Evolutionary conservation across 2,888 invertebrate species (phyloP).

Genomic region (Caenorhabditis sp.): DNA sequence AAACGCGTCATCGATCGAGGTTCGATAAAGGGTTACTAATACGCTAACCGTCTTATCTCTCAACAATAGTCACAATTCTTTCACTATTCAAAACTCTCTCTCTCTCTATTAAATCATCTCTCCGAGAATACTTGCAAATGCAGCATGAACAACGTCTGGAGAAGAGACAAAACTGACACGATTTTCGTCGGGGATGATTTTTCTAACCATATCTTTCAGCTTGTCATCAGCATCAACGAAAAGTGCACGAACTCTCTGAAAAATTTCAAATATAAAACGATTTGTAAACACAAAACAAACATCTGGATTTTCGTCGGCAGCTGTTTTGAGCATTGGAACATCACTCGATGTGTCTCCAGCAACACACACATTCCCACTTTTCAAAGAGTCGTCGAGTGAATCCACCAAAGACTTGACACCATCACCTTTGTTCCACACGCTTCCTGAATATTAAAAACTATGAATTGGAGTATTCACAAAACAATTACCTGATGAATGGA

Average conservation of each 20-base stretch:
- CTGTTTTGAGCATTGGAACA: conserved; percentile 67
- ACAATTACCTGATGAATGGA: conserved; percentile 47
- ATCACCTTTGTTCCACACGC: conserved; percentile 53
- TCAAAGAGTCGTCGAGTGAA: conserved; percentile 32
- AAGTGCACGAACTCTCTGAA: conserved; percentile 39
- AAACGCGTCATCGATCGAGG: not conserved
- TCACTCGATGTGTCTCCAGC: conserved; percentile 70
- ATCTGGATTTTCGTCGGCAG: conserved; percentile 58
- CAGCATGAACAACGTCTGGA: conserved; percentile 70
- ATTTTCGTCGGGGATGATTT: conserved; percentile 49
- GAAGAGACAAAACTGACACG: conserved; percentile 65
- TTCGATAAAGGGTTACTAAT: not conserved
- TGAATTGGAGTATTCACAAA: conserved; percentile 51
- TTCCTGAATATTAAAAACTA: conserved; percentile 13
- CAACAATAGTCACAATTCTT: no score
- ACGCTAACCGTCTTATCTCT: not conserved
- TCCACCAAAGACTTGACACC: conserved; percentile 49
- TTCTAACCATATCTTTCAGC: conserved; percentile 49
- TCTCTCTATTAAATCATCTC: conserved; percentile 1
- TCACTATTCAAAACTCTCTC: no score
- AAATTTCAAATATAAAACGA: no score
- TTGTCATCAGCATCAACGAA: conserved; percentile 58
- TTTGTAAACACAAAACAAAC: conserved; percentile 41
- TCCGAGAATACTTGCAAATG: conserved; percentile 55
- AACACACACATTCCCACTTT: conserved; percentile 60